phyloP scores from a whole-genome alignment of 2,797 vertebrate genomes.

The Sebastes ruberrimus region DNA sequence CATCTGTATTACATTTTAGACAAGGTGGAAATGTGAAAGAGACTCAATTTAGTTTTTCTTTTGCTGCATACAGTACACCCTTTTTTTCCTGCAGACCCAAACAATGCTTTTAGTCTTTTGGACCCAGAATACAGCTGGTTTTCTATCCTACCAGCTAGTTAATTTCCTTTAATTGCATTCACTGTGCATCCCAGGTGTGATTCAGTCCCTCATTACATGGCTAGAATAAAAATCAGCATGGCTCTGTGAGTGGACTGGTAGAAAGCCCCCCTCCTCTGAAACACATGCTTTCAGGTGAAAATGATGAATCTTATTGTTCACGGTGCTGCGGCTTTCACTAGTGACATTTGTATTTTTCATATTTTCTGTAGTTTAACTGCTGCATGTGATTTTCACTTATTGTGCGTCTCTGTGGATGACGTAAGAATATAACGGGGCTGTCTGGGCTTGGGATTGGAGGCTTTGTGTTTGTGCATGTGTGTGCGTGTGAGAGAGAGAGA shows the following conservation, averaged over 20 bases:
- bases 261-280: background rate
- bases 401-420: slow-evolving; percentile 34
- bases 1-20: background rate
- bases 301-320: background rate
- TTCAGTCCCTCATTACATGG: slow-evolving; percentile 43
- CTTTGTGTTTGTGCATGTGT: background rate
- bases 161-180: slow-evolving; percentile 52
- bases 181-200: slow-evolving; percentile 53
- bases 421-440: slow-evolving; percentile 35
- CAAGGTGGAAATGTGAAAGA: background rate
- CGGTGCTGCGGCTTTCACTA: background rate
- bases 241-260: background rate
- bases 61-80: background rate
- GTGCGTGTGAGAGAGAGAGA: slow-evolving; percentile 5
- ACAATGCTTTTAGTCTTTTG: background rate
- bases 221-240: slow-evolving; percentile 53
- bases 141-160: slow-evolving; percentile 26
- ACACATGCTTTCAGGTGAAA: background rate
- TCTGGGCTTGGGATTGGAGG: slow-evolving; percentile 31
- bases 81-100: background rate
- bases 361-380: slow-evolving; percentile 19
- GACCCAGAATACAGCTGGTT: slow-evolving; percentile 10
- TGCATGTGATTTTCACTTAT: slow-evolving; percentile 12
- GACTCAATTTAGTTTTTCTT: background rate
- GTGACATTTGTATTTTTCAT: background rate